Evolutionary conservation across 2,113 vertebrate species (phyloP).

Genomic region (Petromus typicus): DNA sequence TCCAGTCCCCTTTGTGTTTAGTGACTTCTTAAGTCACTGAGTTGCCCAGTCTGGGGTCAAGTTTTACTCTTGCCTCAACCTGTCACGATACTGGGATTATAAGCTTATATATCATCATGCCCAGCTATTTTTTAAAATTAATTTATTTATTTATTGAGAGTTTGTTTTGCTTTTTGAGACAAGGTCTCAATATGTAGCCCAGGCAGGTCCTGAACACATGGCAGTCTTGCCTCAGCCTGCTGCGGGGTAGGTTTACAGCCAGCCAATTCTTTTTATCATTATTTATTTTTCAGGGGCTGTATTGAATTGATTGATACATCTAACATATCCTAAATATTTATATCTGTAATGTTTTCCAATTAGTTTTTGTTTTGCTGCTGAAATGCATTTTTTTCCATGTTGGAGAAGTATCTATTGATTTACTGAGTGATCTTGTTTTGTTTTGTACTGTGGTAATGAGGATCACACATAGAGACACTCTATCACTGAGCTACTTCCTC

Average conservation of each 20-base stretch:
- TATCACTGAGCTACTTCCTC: too few relatives aligned
- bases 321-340: neutral
- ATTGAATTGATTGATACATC: neutral
- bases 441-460: neutral
- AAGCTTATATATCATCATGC: neutral
- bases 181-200: neutral
- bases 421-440: neutral
- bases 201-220: neutral
- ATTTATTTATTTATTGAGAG: neutral
- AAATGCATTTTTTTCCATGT: neutral
- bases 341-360: neutral
- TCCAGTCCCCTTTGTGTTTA: neutral
- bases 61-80: neutral
- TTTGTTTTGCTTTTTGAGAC: neutral
- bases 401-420: slow-evolving; percentile 22
- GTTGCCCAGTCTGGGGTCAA: too few relatives aligned
- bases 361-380: neutral
- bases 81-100: neutral
- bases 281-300: neutral
- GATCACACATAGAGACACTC: too few relatives aligned
- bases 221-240: neutral
- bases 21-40: too few relatives aligned
- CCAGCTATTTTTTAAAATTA: neutral
- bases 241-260: neutral
- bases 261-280: neutral